Base-by-base conservation (phyloP, 2,888 invertebrate genomes). In the Leucophenga maculata region DNA sequence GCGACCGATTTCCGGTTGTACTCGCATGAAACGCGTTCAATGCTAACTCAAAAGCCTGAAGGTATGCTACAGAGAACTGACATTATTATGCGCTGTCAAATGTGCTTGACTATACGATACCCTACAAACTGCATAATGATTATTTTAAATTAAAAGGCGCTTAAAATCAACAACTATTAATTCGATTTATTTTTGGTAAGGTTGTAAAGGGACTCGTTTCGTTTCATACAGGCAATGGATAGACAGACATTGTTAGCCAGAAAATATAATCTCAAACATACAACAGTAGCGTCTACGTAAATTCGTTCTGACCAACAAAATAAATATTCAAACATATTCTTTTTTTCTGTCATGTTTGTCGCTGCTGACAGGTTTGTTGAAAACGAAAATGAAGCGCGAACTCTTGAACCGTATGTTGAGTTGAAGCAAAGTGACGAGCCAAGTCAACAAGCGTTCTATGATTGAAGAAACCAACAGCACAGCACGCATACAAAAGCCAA, bases 1-100 rank as follows among this genome's bases (percentile, higher is more conserved):
- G 55, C 46, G 44, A 67, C 26, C 57, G 67, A 44, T 44, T 67
- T 57, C 57, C 57, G 67, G 62, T 48, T 13, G 6, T 55, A 22
- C 22, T 8, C 26, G 16, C n/a, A 20, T 52, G 52, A 18, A 20
- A 6, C 11, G 0, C 20, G 9, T 52, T 52, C 18, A 18, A 8
- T 20, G 52, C 16, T 52, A 3, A 18, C 16, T 52, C 11, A 4
- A 18, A 52, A 6, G 52, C 20, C n/a, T 32, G 2, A 20, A 62
- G 20, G 13, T 44, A 20, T 20, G 62, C 44, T 44, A 62, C 62
- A 18, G 48, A 46, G 62, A 39, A 62, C 18, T 20, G 18, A 8
- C 4, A 54, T 46, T 39, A 46, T 44, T 46, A 44, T 44, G 20
- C 18, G 44, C 18, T 6, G 44, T 11, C 22, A 18, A 46, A 39